These are phyloP conservation scores for Erythrolamprus reginae DNA, from an alignment of 2,113 vertebrate species.

Conservation along the genomic window DNA sequence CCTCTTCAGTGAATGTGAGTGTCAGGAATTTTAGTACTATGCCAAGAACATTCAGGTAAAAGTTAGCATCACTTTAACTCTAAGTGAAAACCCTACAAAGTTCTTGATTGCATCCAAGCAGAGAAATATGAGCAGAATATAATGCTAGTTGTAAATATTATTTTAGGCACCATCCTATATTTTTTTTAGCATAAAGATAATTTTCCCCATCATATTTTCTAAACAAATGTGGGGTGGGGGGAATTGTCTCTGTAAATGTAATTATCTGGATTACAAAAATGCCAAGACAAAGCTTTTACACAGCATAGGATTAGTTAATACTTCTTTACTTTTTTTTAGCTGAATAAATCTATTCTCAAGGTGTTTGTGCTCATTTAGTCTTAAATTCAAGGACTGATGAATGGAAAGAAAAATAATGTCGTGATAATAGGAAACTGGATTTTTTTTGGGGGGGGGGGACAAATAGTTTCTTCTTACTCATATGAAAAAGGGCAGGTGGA, in stretches of 20 bases:
- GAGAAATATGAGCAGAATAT: neutral
- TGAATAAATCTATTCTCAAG: neutral
- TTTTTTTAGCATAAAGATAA: neutral
- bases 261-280: neutral
- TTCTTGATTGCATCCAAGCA: neutral
- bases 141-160: neutral
- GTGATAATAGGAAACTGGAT: neutral
- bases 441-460: neutral
- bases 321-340: neutral
- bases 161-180: neutral
- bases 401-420: neutral
- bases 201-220: neutral
- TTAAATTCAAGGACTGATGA: neutral
- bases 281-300: neutral
- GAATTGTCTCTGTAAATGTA: neutral
- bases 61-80: neutral
- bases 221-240: neutral
- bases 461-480: neutral
- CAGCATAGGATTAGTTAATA: neutral
- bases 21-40: neutral
- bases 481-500: conserved; percentile 1
- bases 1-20: neutral
- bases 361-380: neutral
- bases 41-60: neutral
- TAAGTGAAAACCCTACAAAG: neutral